Conservation (phyloP, 2,888 invertebrate genomes). For the Mythimna ferrago region DNA sequence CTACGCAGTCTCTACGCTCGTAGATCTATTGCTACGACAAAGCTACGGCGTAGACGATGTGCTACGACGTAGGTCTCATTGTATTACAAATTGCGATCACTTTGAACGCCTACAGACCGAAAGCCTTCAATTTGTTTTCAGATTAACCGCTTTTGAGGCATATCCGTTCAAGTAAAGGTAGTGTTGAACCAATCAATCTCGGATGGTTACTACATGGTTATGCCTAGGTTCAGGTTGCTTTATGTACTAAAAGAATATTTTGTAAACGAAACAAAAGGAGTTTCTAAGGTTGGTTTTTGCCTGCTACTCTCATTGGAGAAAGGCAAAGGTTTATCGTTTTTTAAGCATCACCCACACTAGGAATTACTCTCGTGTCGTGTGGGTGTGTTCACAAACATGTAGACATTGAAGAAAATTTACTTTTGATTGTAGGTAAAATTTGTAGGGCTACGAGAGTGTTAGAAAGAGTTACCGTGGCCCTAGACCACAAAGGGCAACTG, state of each 20-base stretch:
- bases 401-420: too few species aligned
- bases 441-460: too few species aligned
- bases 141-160: constrained; percentile 18
- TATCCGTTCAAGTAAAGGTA: not conserved
- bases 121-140: constrained; percentile 19
- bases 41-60: constrained; percentile 6
- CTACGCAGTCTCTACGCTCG: constrained; percentile 18
- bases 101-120: not conserved
- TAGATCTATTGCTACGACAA: constrained; percentile 26
- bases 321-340: too few species aligned
- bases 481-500: too few species aligned
- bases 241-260: not conserved
- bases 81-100: constrained; percentile 20
- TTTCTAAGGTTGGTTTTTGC: too few species aligned
- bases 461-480: too few species aligned
- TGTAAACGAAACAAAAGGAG: not conserved
- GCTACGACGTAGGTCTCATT: constrained; percentile 23
- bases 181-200: constrained; percentile 7
- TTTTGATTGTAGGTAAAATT: too few species aligned
- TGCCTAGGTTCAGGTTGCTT: not conserved
- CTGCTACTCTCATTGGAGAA: too few species aligned
- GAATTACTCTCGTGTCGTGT: too few species aligned
- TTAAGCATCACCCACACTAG: too few species aligned
- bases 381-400: too few species aligned
- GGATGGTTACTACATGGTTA: not conserved